A percentile compares a stretch with the other conserved stretches of the same genome.
These are phyloP conservation scores for Piscicola geometra DNA, from an alignment of 2,888 invertebrate species.

Conservation along the genomic window DNA sequence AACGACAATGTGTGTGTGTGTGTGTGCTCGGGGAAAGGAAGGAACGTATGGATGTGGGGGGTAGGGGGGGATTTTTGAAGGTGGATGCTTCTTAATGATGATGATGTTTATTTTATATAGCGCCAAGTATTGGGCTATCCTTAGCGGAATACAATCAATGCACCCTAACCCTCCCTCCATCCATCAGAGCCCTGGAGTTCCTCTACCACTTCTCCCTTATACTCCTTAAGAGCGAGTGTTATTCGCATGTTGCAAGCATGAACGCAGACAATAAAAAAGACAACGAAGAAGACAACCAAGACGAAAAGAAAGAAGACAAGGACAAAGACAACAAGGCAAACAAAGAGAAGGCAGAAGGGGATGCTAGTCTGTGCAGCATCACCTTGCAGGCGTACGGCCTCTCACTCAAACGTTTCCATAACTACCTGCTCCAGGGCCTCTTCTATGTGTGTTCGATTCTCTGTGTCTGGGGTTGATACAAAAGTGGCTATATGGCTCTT, in stretches of 20 bases:
- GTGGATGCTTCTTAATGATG: too few relatives aligned
- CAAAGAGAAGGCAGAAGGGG: background rate
- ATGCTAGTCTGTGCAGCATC: background rate
- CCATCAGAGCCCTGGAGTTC: conserved; percentile 31
- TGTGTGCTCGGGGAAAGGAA: background rate
- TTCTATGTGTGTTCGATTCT: conserved; percentile 29
- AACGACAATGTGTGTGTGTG: too few relatives aligned
- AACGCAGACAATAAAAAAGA: conserved; percentile 2
- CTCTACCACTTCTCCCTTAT: conserved; percentile 29
- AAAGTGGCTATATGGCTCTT: too few relatives aligned
- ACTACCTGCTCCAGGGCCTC: conserved; percentile 32
- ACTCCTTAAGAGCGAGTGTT: background rate
- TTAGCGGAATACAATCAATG: too few relatives aligned
- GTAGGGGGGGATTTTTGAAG: too few relatives aligned
- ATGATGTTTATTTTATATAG: too few relatives aligned
- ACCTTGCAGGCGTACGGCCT: conserved; percentile 31
- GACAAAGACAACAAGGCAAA: background rate
- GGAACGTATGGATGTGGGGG: too few relatives aligned
- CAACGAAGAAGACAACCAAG: background rate
- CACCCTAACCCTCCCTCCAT: too few relatives aligned
- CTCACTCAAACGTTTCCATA: conserved; percentile 36
- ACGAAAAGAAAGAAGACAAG: background rate
- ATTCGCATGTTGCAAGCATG: background rate
- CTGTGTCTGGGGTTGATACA: too few relatives aligned
- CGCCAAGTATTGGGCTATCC: too few relatives aligned